Base-by-base conservation (phyloP, 2,888 invertebrate genomes). In the Eupithecia insigniata region DNA sequence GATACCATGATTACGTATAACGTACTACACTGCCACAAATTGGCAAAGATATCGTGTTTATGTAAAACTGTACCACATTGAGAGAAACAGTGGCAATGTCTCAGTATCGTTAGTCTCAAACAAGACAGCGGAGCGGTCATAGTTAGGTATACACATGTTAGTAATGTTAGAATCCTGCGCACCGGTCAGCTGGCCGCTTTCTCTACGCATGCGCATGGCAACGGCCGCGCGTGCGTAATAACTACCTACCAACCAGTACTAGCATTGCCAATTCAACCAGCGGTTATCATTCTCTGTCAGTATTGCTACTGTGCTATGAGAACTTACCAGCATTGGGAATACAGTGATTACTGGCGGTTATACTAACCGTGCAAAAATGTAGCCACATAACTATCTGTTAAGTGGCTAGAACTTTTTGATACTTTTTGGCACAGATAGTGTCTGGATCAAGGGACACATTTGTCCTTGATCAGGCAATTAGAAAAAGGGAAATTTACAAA, bases 151-250 rank as follows among this genome's bases (percentile, higher is more conserved):
- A 64, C 67, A 60, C 75, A 32, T 8, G 22, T 22, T 18, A 6
- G n/a, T 46, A 51, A n/a, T 1, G 26, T 55, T 26, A 55, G 55
- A 55, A 55, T 55, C 55, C 55, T 55, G 55, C 55, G 26, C 26
- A n/a, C 4, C 55, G 55, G 62, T 71, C 74, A 74, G 71, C 74
- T 67, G 70, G 73, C 60, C 69, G 71, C 74, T 74, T 74, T 74
- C 74, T 69, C 74, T 65, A 65, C 69, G 46, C 46, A 51, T 58
- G 69, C 66, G 67, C 71, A 64, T 69, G 74, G 69, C 74, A 71
- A 74, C 71, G 74, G 26, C 74, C 74, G 71, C 43, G 69, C 66
- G 67, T 74, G 74, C 74, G 74, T 71, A 69, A 36, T 36, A 6
- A 10, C 46, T 43, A 51, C 7, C 64, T 34, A 34, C 28, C 36